Percentiles rank a stretch among this genome's conserved stretches.
Evolutionary conservation across 2,888 invertebrate species (phyloP).

Genomic region (Caenorhabditis sp.): DNA sequence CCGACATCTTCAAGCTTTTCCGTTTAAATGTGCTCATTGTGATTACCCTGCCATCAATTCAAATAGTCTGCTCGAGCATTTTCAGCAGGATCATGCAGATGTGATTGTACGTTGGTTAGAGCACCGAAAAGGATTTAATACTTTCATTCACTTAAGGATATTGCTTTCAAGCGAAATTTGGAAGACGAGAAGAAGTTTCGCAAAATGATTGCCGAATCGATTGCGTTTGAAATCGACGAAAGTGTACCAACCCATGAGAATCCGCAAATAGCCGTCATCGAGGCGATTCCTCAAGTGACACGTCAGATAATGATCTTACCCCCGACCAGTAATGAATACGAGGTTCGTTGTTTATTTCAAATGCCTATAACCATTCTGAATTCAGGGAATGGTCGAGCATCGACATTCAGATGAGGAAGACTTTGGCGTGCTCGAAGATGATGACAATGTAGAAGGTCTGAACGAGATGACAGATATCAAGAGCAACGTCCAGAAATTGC

Average conservation of each 20-base stretch:
- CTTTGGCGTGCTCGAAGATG: conserved; percentile 49
- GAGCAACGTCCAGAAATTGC: too few relatives aligned
- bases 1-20: conserved; percentile 64
- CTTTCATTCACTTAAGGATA: conserved; percentile 14
- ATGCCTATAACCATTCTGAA: neutral
- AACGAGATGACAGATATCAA: neutral
- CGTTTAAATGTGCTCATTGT: conserved; percentile 62
- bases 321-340: conserved; percentile 5
- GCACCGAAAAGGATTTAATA: neutral
- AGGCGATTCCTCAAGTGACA: too few relatives aligned
- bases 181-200: conserved; percentile 63
- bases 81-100: conserved; percentile 39
- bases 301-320: neutral
- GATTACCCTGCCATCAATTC: conserved; percentile 63
- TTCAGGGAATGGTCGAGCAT: conserved; percentile 21
- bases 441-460: conserved; percentile 45
- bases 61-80: conserved; percentile 51
- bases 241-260: conserved; percentile 21
- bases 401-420: conserved; percentile 29
- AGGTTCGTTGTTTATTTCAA: neutral
- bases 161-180: conserved; percentile 67
- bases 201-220: conserved; percentile 65
- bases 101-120: conserved; percentile 1
- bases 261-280: neutral
- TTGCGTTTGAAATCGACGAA: conserved; percentile 61